Conservation (phyloP, 2,888 invertebrate species). For the Abscondita cerata region DNA sequence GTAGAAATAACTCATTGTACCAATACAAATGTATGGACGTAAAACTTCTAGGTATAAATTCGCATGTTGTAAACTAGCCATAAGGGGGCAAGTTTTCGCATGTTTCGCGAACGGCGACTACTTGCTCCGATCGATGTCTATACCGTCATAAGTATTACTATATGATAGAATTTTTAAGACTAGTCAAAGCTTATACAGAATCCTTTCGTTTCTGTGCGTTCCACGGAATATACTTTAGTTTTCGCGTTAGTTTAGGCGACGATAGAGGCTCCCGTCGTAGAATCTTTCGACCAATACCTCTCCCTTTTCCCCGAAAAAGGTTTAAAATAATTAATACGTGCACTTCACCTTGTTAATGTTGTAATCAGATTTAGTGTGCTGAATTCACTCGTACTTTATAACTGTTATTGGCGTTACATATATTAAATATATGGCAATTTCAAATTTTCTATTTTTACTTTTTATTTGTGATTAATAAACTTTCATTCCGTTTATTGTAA, state of each 20-base stretch:
- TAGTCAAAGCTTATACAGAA: slow-evolving; percentile 47
- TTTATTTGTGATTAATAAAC: too few species aligned
- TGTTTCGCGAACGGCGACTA: slow-evolving; percentile 51
- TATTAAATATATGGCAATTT: too few species aligned
- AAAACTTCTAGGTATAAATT: slow-evolving; percentile 45
- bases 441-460: too few species aligned
- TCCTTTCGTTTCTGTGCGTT: slow-evolving; percentile 26
- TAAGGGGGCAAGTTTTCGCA: slow-evolving; percentile 59
- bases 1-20: slow-evolving; percentile 29
- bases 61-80: slow-evolving; percentile 54
- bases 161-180: slow-evolving; percentile 48
- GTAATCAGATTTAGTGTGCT: neutral
- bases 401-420: neutral
- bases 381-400: neutral
- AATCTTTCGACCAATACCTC: neutral
- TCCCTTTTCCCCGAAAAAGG: too few species aligned
- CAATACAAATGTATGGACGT: slow-evolving; percentile 29
- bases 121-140: slow-evolving; percentile 53
- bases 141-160: slow-evolving; percentile 55
- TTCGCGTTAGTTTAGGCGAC: neutral
- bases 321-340: neutral
- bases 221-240: too few species aligned
- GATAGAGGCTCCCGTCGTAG: neutral
- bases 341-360: neutral
- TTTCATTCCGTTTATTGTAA: too few species aligned